A percentile compares a stretch with the other conserved stretches of the same genome.
These are phyloP conservation scores for Pelecanus crispus DNA, from an alignment of 2,113 vertebrate species.

Conservation along the genomic window DNA sequence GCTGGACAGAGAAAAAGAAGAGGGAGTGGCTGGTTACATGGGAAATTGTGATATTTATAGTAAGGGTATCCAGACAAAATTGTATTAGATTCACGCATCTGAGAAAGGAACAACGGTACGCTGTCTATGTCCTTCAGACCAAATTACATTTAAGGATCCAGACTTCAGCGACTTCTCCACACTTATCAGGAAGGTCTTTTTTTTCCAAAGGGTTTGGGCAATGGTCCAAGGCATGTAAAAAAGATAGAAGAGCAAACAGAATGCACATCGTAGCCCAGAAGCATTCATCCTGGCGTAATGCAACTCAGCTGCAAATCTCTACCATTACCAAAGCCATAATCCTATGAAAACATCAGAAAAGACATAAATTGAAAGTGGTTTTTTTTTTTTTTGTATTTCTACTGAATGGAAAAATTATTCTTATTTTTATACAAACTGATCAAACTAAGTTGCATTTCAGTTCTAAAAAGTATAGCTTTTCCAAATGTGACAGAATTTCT, in stretches of 20 bases:
- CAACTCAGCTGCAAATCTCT: not conserved
- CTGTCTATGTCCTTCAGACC: not conserved
- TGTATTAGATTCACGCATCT: not conserved
- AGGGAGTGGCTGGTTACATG: not conserved
- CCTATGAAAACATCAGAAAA: not conserved
- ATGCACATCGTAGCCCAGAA: not conserved
- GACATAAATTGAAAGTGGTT: not conserved
- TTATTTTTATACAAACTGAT: not conserved
- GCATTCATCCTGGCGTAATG: not conserved
- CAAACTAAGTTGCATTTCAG: not conserved
- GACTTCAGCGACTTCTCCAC: not conserved
- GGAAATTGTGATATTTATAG: not conserved
- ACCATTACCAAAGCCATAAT: not conserved
- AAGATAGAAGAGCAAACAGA: not conserved
- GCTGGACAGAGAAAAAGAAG: not conserved
- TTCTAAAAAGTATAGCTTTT: not conserved
- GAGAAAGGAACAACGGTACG: not conserved
- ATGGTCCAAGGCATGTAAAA: not conserved
- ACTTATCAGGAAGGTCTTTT: not conserved
- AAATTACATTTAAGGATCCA: not conserved
- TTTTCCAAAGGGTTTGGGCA: not conserved
- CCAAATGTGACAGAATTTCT: not conserved
- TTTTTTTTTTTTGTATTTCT: not conserved
- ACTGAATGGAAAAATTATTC: not conserved
- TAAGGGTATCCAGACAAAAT: not conserved